These are phyloP conservation scores for Ceratoteleas bidentatus DNA, from an alignment of 1,140 invertebrate species.

Conservation along the genomic window DNA sequence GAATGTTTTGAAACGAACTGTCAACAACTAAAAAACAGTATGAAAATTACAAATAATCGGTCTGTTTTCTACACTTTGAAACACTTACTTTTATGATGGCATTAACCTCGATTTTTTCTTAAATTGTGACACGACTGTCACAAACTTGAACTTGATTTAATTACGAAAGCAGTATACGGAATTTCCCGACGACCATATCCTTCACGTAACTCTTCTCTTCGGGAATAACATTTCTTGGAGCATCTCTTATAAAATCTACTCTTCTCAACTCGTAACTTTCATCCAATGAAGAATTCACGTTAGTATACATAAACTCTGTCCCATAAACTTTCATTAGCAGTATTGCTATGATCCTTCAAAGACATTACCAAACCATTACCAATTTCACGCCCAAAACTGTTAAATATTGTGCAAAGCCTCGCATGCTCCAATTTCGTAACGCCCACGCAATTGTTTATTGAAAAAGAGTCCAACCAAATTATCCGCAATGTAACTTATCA, in stretches of 20 bases:
- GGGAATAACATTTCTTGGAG: background rate
- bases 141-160: slow-evolving; percentile 28
- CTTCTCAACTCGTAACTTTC: background rate
- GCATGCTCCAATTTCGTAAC: background rate
- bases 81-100: background rate
- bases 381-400: background rate
- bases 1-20: no score
- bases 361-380: background rate
- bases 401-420: background rate
- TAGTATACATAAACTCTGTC: background rate
- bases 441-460: background rate
- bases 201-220: background rate
- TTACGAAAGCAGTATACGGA: slow-evolving; percentile 11
- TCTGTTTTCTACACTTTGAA: background rate
- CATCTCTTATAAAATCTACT: background rate
- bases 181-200: slow-evolving; percentile 4
- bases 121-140: slow-evolving; percentile 4
- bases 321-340: background rate
- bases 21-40: no score
- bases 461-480: background rate
- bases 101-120: slow-evolving; percentile 11
- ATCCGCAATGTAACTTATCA: slow-evolving; percentile 12
- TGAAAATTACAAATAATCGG: background rate
- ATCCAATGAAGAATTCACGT: background rate
- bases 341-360: background rate